Conservation (phyloP, 2,888 invertebrate species). For the Lymantria monacha region DNA sequence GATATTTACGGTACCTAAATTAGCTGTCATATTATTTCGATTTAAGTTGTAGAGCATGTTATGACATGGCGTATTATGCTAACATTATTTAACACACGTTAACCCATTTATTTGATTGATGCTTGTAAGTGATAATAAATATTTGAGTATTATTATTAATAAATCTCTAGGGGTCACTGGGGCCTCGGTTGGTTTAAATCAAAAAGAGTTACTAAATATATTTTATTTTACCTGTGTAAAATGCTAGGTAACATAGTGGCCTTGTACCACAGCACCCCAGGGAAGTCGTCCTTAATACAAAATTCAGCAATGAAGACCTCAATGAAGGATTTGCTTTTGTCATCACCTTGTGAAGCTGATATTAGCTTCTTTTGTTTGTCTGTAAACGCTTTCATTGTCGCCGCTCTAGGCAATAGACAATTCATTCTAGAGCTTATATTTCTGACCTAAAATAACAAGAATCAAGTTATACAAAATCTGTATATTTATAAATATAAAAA, state of each 20-base stretch:
- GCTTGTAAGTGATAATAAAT: no score
- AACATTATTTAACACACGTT: no score
- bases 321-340: conserved; percentile 64
- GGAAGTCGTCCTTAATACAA: conserved; percentile 87
- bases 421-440: conserved; percentile 71
- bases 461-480: not conserved
- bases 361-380: conserved; percentile 62
- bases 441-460: conserved; percentile 49
- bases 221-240: conserved; percentile 89
- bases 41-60: no score
- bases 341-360: conserved; percentile 67
- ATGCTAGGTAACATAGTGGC: conserved; percentile 92
- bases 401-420: conserved; percentile 67
- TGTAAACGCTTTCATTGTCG: conserved; percentile 55
- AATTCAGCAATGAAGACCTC: conserved; percentile 94
- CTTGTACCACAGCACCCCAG: conserved; percentile 92
- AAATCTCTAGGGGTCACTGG: no score
- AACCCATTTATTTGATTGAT: no score
- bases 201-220: no score
- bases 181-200: no score
- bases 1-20: no score
- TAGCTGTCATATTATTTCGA: no score
- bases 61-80: no score
- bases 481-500: no score
- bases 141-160: no score